A percentile compares a stretch with the other conserved stretches of the same genome.
Conservation (phyloP, 2,888 invertebrate genomes). For the Conistra vaccinii region DNA sequence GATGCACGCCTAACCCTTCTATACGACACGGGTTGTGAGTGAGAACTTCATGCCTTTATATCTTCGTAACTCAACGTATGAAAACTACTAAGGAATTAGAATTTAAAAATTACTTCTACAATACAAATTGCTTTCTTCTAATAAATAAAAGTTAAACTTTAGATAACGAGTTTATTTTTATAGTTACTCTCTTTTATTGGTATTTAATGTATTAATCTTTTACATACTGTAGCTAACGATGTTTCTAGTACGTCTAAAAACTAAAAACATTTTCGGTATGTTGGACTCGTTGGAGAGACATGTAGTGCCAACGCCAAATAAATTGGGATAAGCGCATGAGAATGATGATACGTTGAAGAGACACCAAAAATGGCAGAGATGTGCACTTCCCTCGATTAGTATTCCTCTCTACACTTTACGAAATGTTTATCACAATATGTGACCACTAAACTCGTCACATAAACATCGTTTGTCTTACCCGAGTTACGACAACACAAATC, state of each 20-base stretch:
- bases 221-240: no score
- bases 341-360: neutral
- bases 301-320: no score
- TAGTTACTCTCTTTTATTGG: neutral
- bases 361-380: neutral
- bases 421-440: constrained; percentile 34
- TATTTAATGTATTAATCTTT: neutral
- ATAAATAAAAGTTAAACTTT: neutral
- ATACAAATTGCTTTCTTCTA: neutral
- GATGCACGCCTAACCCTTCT: constrained; percentile 33
- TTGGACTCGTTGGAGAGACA: no score
- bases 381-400: constrained; percentile 8
- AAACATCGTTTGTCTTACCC: constrained; percentile 43
- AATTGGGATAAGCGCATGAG: neutral
- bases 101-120: no score
- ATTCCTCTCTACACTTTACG: constrained; percentile 18
- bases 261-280: neutral
- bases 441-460: constrained; percentile 14
- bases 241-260: neutral
- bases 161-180: neutral
- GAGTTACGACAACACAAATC: constrained; percentile 36
- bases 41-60: constrained; percentile 3
- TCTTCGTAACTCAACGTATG: constrained; percentile 11
- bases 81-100: neutral
- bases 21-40: constrained; percentile 4